A percentile compares a stretch with the other conserved stretches of the same genome.
phyloP scores from a whole-genome alignment of 37 sponge, comb jelly and placozoan species.

The Oopsacas minuta region DNA sequence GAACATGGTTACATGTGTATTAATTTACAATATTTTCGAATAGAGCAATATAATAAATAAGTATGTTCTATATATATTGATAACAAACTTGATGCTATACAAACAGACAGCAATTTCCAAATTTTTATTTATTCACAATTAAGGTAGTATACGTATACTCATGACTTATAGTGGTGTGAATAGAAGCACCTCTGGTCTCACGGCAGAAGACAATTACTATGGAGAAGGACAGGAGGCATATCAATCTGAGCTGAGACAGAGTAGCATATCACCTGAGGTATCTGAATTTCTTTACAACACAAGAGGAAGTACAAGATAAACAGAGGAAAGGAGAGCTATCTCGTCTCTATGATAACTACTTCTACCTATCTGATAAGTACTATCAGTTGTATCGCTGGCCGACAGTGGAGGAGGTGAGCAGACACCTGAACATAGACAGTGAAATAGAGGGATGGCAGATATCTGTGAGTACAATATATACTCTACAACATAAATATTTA shows the following conservation, averaged over 20 bases:
- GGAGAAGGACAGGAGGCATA: not conserved
- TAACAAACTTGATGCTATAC: no score
- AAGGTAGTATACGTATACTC: no score
- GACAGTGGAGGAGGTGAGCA: slow-evolving; percentile 19
- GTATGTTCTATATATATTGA: no score
- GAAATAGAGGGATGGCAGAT: slow-evolving; percentile 1
- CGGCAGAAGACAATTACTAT: not conserved
- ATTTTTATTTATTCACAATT: no score
- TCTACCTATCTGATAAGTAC: slow-evolving; percentile 15
- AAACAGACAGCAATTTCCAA: no score
- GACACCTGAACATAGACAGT: not conserved
- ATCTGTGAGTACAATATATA: not conserved
- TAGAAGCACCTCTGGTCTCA: not conserved
- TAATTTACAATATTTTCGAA: no score
- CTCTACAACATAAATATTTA: not conserved
- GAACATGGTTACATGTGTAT: slow-evolving; percentile 82
- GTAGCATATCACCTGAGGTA: not conserved
- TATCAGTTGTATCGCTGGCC: slow-evolving; percentile 25
- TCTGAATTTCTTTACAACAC: not conserved
- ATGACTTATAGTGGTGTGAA: not conserved
- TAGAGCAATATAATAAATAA: no score
- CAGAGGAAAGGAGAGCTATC: not conserved
- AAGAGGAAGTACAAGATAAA: not conserved
- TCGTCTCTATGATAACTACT: not conserved
- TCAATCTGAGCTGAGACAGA: not conserved